Evolutionary conservation across 2,797 vertebrate genomes (phyloP).

Genomic region (Anableps anableps): DNA sequence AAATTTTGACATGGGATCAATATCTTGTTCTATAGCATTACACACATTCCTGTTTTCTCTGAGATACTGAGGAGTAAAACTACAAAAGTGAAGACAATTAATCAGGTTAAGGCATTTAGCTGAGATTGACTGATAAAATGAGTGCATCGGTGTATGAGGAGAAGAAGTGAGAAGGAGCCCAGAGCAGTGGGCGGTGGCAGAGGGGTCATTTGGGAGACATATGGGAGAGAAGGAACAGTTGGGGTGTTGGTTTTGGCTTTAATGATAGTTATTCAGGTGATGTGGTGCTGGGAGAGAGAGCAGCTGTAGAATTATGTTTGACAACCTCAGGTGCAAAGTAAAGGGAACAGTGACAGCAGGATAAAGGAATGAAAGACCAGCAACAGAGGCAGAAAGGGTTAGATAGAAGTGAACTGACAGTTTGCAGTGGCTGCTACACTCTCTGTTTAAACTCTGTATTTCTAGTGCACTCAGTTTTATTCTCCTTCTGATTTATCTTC

Average conservation of each 20-base stretch:
- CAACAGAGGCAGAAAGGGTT: slow-evolving; percentile 11
- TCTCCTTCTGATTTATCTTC: slow-evolving; percentile 12
- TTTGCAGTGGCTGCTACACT: slow-evolving; percentile 19
- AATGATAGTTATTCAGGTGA: slow-evolving; percentile 56
- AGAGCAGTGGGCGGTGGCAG: background rate
- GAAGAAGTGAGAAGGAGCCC: background rate
- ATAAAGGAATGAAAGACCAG: slow-evolving; percentile 17
- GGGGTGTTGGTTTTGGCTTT: slow-evolving; percentile 24
- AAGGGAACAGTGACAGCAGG: slow-evolving; percentile 25
- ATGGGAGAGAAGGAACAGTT: background rate
- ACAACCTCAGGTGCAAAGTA: slow-evolving; percentile 52
- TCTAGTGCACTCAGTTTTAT: background rate
- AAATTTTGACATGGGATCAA: background rate
- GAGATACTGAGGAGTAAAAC: background rate
- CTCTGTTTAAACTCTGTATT: slow-evolving; percentile 21
- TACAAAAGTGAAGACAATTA: background rate
- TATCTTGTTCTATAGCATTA: background rate
- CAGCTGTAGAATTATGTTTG: slow-evolving; percentile 52
- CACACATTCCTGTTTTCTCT: slow-evolving; percentile 6
- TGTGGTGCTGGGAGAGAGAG: slow-evolving; percentile 27
- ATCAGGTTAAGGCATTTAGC: slow-evolving; percentile 8
- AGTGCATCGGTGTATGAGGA: slow-evolving; percentile 3
- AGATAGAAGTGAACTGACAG: slow-evolving; percentile 13
- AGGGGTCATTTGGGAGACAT: slow-evolving; percentile 4
- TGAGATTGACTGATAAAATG: slow-evolving; percentile 28